phyloP scores from a whole-genome alignment of 1,140 invertebrate species.

The Listronotus oregonensis region DNA sequence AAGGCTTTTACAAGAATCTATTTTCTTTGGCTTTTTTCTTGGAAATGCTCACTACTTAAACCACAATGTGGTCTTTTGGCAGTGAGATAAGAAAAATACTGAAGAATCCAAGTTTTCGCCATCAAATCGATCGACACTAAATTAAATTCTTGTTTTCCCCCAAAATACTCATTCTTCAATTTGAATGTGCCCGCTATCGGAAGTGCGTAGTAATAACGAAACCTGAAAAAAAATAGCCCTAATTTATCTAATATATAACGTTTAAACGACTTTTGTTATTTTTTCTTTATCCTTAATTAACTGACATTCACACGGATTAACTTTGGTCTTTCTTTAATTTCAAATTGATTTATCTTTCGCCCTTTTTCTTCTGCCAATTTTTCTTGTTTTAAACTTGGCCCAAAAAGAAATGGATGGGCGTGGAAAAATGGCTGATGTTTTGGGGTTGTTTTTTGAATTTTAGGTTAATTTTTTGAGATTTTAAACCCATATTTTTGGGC shows the following conservation, averaged over 20 bases:
- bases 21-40: conserved; percentile 39
- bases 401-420: conserved; percentile 29
- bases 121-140: conserved; percentile 67
- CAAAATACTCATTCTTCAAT: conserved; percentile 63
- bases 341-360: neutral
- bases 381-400: conserved; percentile 37
- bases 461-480: conserved; percentile 50
- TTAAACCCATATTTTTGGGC: conserved; percentile 47
- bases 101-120: conserved; percentile 58
- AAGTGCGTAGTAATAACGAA: neutral
- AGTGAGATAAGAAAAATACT: conserved; percentile 71
- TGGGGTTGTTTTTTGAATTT: conserved; percentile 46
- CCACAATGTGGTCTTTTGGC: conserved; percentile 73
- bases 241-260: no score
- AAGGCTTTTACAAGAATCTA: conserved; percentile 56
- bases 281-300: no score
- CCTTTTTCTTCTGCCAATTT: neutral
- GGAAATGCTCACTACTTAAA: conserved; percentile 50
- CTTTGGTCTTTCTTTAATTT: neutral
- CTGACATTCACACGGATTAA: no score
- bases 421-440: conserved; percentile 41
- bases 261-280: no score
- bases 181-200: conserved; percentile 34
- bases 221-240: no score
- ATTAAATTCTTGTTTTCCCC: conserved; percentile 66